phyloP scores from a whole-genome alignment of 2,113 vertebrate species.

The Upupa epops region DNA sequence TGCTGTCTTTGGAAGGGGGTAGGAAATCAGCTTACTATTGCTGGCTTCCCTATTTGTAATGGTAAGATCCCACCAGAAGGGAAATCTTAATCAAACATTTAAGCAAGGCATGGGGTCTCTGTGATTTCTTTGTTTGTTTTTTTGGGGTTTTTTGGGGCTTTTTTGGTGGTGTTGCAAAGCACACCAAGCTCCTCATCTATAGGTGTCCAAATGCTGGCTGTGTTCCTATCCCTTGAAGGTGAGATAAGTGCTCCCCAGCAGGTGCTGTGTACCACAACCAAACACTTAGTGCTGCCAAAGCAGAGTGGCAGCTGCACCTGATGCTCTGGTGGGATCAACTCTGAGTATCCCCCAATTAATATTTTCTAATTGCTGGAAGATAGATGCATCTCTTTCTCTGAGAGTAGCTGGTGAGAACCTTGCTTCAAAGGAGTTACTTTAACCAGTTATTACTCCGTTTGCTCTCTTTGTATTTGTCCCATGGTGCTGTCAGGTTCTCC shows the following conservation, averaged over 20 bases:
- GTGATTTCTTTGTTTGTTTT: too few relatives aligned
- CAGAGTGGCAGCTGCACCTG: fast-evolving
- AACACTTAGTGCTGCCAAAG: fast-evolving
- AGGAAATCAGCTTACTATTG: neutral
- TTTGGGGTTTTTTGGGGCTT: too few relatives aligned
- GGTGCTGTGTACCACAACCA: neutral
- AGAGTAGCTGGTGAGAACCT: neutral
- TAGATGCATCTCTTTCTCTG: neutral
- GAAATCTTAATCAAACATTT: neutral
- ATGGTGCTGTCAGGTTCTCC: fast-evolving
- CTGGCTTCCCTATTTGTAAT: neutral
- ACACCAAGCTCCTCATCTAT: neutral
- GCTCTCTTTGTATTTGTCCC: neutral
- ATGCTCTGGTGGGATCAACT: neutral
- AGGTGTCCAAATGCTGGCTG: neutral
- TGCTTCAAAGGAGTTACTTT: neutral
- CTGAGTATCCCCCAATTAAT: too few relatives aligned
- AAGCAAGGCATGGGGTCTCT: neutral
- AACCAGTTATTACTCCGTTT: neutral
- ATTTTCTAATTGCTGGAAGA: neutral
- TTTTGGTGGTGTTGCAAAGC: fast-evolving
- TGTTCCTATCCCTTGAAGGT: neutral
- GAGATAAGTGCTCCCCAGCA: neutral
- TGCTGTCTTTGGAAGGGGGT: neutral
- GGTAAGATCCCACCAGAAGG: neutral